phyloP scores from a whole-genome alignment of 2,797 vertebrate species.

The Sebastes trivittatus region DNA sequence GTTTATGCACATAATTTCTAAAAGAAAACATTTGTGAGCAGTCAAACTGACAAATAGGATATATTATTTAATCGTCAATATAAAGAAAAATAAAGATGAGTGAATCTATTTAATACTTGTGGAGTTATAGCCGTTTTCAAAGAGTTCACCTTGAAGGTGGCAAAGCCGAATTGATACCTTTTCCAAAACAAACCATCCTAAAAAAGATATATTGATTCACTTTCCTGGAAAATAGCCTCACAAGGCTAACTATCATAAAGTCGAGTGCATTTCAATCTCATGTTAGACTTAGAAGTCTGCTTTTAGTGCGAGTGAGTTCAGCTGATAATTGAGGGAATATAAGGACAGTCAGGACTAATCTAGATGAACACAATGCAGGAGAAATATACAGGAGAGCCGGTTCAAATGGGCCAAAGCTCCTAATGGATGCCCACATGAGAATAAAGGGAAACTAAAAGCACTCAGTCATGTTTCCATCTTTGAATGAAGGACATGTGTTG shows the following conservation, averaged over 20 bases:
- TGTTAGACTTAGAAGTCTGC: neutral
- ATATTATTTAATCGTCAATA: neutral
- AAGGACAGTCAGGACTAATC: neutral
- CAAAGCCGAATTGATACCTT: conserved; percentile 6
- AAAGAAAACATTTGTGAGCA: neutral
- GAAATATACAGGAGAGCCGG: neutral
- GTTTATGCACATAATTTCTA: neutral
- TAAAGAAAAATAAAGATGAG: neutral
- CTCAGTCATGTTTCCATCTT: neutral
- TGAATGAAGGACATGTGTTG: conserved; percentile 15
- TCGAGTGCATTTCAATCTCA: neutral
- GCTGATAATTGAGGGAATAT: neutral
- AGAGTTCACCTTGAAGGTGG: conserved; percentile 5
- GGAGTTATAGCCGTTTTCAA: neutral
- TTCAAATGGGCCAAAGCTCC: neutral
- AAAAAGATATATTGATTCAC: conserved; percentile 44
- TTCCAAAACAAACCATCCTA: conserved; percentile 11
- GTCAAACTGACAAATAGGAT: neutral
- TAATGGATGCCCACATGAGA: conserved; percentile 22
- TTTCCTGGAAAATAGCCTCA: conserved; percentile 12
- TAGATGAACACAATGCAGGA: neutral
- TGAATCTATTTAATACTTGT: neutral
- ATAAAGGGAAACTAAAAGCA: conserved; percentile 19
- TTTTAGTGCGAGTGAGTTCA: neutral
- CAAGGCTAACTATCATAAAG: conserved; percentile 21